Evolutionary conservation across 2,888 invertebrate genomes (phyloP).

Genomic region (Nomada fucata): DNA sequence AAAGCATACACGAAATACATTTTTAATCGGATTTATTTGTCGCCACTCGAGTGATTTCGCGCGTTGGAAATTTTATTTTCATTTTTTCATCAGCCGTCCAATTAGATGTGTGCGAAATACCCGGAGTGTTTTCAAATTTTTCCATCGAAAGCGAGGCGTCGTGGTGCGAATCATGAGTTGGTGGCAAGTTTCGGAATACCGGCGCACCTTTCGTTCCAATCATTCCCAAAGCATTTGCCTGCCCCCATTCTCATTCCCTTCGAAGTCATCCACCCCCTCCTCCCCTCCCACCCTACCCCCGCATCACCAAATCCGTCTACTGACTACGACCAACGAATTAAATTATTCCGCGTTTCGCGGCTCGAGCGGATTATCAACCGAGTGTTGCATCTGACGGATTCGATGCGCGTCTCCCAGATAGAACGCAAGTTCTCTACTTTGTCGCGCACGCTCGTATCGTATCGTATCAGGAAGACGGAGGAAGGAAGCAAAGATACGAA

Average conservation of each 20-base stretch:
- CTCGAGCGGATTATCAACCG: constrained; percentile 40
- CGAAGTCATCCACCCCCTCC: not conserved
- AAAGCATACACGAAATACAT: too few relatives aligned
- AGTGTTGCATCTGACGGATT: constrained; percentile 3
- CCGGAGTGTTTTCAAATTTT: not conserved
- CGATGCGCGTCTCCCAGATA: not conserved
- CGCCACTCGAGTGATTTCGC: too few relatives aligned
- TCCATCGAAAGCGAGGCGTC: not conserved
- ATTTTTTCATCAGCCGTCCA: too few relatives aligned
- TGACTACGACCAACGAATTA: not conserved
- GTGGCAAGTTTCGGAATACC: not conserved
- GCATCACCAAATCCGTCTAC: not conserved
- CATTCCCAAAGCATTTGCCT: not conserved
- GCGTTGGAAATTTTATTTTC: not conserved
- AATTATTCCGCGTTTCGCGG: constrained; percentile 7
- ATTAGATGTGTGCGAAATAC: not conserved
- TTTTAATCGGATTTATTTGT: too few relatives aligned
- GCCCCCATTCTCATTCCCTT: not conserved
- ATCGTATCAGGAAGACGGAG: not conserved
- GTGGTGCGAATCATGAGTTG: not conserved
- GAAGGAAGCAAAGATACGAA: not conserved
- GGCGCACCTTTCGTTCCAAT: not conserved
- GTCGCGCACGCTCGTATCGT: too few relatives aligned
- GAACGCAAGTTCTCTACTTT: not conserved
- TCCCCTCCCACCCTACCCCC: too few relatives aligned